Evolutionary conservation across 2,797 vertebrate species (phyloP), one percentile per base, ranked within the genome.

Genomic region (Gambusia yucatana): DNA sequence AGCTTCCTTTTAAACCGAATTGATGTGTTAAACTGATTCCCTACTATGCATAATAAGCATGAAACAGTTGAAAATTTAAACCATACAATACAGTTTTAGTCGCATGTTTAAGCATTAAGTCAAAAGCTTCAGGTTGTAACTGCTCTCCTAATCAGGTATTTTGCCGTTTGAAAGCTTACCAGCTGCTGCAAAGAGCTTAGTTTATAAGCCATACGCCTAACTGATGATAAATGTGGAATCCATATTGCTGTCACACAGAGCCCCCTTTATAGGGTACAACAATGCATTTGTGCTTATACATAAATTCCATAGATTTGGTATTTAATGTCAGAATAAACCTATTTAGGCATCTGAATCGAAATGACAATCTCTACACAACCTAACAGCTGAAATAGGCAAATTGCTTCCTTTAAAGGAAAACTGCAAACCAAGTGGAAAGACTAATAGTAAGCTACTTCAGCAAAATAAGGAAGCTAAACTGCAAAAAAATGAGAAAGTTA

Each of bases 141-240:
- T 84, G 69, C 77, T 82, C 69, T 86, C 75, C 72, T 92, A 93
- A 94, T 92, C 86, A 90, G 89, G 90, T 91, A 88, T 84, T 41
- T 92, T 88, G 79, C 85, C 86, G 87, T 77, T 88, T 86, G 85
- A 90, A 84, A 78, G 87, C 87, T 91, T 86, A 79, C 61, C 82
- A 75, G 79, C 84, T 86, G 69, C 75, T 82, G 79, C 87, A 86
- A 47, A 82, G 57, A 81, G 82, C 78, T 91, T 91, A 92, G 82
- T 52, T 89, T 84, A 55, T 74, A 87, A 90, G 91, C 71, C 79
- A 83, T 80, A 86, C 82, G 79, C 75, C 85, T 87, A 48, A 48
- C 81, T 82, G 88, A 90, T 83, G 73, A 82, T 59, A 76, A 77
- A 86, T 82, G 84, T 84, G 80, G 85, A 76, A 85, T 89, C 88